These are phyloP conservation scores for Leucophora obtusa DNA, from an alignment of 2,888 invertebrate species.

Conservation along the genomic window DNA sequence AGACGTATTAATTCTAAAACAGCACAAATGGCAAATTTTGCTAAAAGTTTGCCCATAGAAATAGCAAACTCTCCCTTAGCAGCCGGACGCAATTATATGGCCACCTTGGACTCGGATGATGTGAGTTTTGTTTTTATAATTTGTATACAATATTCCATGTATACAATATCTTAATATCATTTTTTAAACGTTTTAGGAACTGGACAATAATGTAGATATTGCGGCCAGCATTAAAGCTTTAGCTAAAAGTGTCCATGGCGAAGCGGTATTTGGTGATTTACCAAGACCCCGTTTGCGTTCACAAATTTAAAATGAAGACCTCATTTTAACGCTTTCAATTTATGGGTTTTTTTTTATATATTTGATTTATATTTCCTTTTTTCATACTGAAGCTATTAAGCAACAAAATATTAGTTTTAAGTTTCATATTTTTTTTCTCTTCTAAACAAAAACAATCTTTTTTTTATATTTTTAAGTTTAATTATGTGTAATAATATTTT, in stretches of 20 bases:
- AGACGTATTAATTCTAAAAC: conserved; percentile 59
- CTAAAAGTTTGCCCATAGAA: conserved; percentile 88
- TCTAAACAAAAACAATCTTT: conserved; percentile 26
- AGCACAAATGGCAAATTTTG: conserved; percentile 78
- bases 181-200: conserved; percentile 70
- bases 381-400: conserved; percentile 41
- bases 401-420: conserved; percentile 50
- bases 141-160: not conserved
- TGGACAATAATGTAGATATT: conserved; percentile 87
- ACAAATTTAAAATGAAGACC: conserved; percentile 82
- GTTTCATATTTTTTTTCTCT: conserved; percentile 30
- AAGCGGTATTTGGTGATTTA: conserved; percentile 91
- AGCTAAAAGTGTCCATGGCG: conserved; percentile 93
- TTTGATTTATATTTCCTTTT: conserved; percentile 19
- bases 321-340: conserved; percentile 30
- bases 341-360: conserved; percentile 29
- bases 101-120: conserved; percentile 69
- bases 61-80: conserved; percentile 81
- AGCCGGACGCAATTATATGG: conserved; percentile 68
- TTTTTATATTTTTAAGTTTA: conserved; percentile 49
- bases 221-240: conserved; percentile 95
- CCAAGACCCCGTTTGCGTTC: conserved; percentile 92
- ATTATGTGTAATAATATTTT: conserved; percentile 53
- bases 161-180: not conserved
- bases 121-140: conserved; percentile 66